Evolutionary conservation across 1,140 invertebrate species (phyloP), one percentile per base, ranked within the genome.

Genomic region (Macrobrachium nipponense): DNA sequence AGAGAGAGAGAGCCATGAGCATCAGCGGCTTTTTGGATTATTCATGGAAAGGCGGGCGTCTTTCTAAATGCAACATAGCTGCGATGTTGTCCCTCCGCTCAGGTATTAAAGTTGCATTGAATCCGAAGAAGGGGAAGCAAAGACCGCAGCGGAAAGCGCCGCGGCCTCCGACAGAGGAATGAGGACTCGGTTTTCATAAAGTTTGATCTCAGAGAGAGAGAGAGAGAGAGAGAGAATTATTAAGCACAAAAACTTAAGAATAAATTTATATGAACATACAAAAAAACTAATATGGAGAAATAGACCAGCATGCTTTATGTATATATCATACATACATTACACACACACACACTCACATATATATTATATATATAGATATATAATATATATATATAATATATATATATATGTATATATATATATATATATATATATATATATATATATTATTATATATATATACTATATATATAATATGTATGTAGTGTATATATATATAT

Each of bases 391-490:
- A 66, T 66, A 17, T 66, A 66, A 14, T 66, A 20, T 66, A 14
- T 66, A 20, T 66, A 66, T 17, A 66, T 66, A 66, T 66, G 12
- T 66, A 66, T 66, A 66, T 66, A 66, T 66, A 66, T 66, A 66
- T 66, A 66, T 66, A 66, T 66, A 66, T 66, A 8, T 66, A 66
- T 66, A 66, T 66, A 66, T 66, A 66, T 66, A 66, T 66, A 66
- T 66, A 66, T 66, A 66, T 66, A 66, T 66, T 6, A 6, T 6
- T 66, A 66, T 66, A 66, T 66, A 66, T 66, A 66, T 20, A 66
- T 8, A 20, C 8, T 4, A 66, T 66, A 66, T 66, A 66, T 66
- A 66, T 20, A n/a, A 66, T 66, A 17, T 66, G 12, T 66, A 66
- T 66, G 12, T 66, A 66, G n/a, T 66, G 12, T 66, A 66, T 66